A percentile compares a stretch with the other conserved stretches of the same genome.
Evolutionary conservation across 2,888 invertebrate genomes (phyloP).

Genomic region (Onthophagus sagittarius): DNA sequence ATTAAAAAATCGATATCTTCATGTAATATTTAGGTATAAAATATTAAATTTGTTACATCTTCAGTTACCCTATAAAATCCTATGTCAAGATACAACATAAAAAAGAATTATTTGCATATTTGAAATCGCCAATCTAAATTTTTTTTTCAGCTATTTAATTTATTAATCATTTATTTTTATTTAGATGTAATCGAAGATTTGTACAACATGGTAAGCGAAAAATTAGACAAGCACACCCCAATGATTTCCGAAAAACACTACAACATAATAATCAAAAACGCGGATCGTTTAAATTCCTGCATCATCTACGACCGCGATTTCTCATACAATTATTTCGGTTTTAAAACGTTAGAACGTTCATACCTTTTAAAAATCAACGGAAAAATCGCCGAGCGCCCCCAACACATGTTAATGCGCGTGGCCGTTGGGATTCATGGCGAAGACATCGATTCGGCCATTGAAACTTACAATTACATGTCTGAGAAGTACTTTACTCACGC

Average conservation of each 20-base stretch:
- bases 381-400: constrained; percentile 93
- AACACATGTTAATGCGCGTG: constrained; percentile 98
- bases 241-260: constrained; percentile 85
- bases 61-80: no score
- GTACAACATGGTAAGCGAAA: constrained; percentile 69
- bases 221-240: constrained; percentile 68
- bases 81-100: no score
- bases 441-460: constrained; percentile 87
- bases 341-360: constrained; percentile 94
- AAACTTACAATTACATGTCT: constrained; percentile 93
- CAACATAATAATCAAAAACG: constrained; percentile 77
- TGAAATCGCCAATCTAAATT: no score
- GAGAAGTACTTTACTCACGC: constrained; percentile 95
- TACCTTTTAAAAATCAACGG: constrained; percentile 89
- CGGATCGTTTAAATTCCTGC: constrained; percentile 87
- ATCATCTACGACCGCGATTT: constrained; percentile 97
- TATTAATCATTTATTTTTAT: constrained; percentile 28
- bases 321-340: constrained; percentile 98
- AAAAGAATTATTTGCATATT: no score
- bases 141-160: no score
- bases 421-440: constrained; percentile 94
- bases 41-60: no score
- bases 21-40: no score
- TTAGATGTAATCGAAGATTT: constrained; percentile 88
- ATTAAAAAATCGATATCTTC: no score